A percentile compares a stretch with the other conserved stretches of the same genome.
Evolutionary conservation across 1,140 invertebrate genomes (phyloP).

Genomic region (Oppia nitens): DNA sequence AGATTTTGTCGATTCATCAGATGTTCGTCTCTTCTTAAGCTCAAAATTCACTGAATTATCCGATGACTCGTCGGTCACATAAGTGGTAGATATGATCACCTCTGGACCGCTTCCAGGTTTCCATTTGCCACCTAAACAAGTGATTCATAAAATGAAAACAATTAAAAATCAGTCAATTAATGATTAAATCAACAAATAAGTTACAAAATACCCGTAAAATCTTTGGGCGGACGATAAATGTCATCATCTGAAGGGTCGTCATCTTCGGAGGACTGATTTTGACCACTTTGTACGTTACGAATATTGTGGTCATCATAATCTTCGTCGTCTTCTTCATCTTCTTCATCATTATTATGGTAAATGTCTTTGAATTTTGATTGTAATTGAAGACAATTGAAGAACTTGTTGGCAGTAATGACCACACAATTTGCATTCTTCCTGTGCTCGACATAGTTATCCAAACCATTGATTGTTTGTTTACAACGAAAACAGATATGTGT

Average conservation of each 20-base stretch:
- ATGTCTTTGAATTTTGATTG: conserved; percentile 26
- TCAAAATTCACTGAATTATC: conserved; percentile 4
- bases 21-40: background rate
- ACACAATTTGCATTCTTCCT: conserved; percentile 43
- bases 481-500: conserved; percentile 70
- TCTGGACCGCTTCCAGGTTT: conserved; percentile 33
- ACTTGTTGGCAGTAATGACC: conserved; percentile 18
- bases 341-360: conserved; percentile 24
- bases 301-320: conserved; percentile 25
- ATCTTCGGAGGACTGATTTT: conserved; percentile 40
- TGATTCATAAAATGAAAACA: no score
- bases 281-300: no score
- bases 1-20: background rate
- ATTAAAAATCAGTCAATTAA: no score
- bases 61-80: conserved; percentile 2
- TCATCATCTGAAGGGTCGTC: background rate
- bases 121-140: conserved; percentile 64
- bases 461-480: conserved; percentile 52
- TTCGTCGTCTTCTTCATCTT: conserved; percentile 17
- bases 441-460: conserved; percentile 63
- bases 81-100: conserved; percentile 10
- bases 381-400: conserved; percentile 21
- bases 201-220: no score
- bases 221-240: background rate
- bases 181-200: no score